Evolutionary conservation across 2,888 invertebrate species (phyloP).

Genomic region (Beris chalybata): DNA sequence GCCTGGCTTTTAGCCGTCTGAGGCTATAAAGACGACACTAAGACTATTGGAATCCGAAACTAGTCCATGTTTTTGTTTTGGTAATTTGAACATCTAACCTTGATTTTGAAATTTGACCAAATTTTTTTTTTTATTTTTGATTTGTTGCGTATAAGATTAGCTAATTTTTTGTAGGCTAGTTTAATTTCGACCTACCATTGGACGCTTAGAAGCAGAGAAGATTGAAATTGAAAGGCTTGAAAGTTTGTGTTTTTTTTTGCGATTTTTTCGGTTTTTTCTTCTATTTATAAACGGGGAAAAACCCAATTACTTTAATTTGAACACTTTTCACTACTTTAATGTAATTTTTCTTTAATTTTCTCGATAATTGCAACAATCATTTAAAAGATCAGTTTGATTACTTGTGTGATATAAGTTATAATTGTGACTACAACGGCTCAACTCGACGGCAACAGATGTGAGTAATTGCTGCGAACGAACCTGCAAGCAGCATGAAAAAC

Average conservation of each 20-base stretch:
- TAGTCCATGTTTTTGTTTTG: slow-evolving; percentile 28
- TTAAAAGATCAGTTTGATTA: too few relatives aligned
- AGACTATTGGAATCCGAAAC: background rate
- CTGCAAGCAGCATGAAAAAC: too few relatives aligned
- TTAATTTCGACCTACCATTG: slow-evolving; percentile 12
- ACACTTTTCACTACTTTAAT: too few relatives aligned
- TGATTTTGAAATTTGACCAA: slow-evolving; percentile 14
- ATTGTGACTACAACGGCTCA: too few relatives aligned
- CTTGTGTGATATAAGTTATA: too few relatives aligned
- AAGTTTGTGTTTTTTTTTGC: slow-evolving; percentile 16
- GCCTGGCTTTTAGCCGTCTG: slow-evolving; percentile 14
- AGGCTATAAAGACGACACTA: background rate
- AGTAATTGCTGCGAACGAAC: too few relatives aligned
- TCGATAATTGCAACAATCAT: too few relatives aligned
- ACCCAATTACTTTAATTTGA: too few relatives aligned
- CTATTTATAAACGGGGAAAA: too few relatives aligned
- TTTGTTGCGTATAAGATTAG: background rate
- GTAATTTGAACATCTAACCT: slow-evolving; percentile 17
- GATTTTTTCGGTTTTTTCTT: too few relatives aligned
- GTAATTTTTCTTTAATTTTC: too few relatives aligned
- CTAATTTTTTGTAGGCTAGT: slow-evolving; percentile 6
- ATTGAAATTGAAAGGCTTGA: background rate
- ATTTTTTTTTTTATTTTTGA: slow-evolving; percentile 6
- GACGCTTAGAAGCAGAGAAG: background rate
- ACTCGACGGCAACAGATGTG: too few relatives aligned